Evolutionary conservation across 2,888 invertebrate species (phyloP), one percentile per base, ranked within the genome.

Genomic region (Aporophyla lueneburgensis): DNA sequence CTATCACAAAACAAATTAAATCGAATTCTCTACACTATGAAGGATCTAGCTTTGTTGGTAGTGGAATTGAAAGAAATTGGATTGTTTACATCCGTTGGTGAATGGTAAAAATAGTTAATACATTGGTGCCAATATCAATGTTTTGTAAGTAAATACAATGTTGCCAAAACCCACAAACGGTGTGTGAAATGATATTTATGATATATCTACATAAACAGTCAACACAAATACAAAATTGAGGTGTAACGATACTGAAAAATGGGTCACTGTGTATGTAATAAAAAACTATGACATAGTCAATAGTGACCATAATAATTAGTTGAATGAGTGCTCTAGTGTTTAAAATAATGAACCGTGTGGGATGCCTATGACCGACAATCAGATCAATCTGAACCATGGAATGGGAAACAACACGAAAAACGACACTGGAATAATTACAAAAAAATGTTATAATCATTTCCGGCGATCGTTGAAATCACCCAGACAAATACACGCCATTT

Each of bases 401-500:
- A 67, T 51, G 66, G 65, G 33, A 68, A 75, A 77, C 24, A 73
- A 65, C 19, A 67, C 56, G 5, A 76, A 78, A 78, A 67, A 33
- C 7, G 1, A 61, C 12, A 59, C 19, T 33, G 33, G 54, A 71
- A 27, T 77, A 73, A 84, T 78, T 66, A 70, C 43, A 71, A 69
- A 68, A 83, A 81, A 82, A 75, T 82, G 85, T 89, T 88, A 81
- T 87, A 92, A 92, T 90, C 87, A 93, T 92, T 94, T 94, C 93
- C 94, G 93, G 90, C 43, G 76, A 80, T 84, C 71, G 51, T 73
- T 80, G 81, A 88, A 87, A 90, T 90, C 89, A 91, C 90, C 89
- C 91, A 92, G 92, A 93, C 91, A 94, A 94, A 95, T 94, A 93
- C 87, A 89, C 82, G 91, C 91, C 93, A 95, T 95, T 95, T 93